A percentile compares a stretch with the other conserved stretches of the same genome.
These are phyloP conservation scores for Nymphalis urticae DNA, from an alignment of 2,888 invertebrate genomes.

Conservation along the genomic window DNA sequence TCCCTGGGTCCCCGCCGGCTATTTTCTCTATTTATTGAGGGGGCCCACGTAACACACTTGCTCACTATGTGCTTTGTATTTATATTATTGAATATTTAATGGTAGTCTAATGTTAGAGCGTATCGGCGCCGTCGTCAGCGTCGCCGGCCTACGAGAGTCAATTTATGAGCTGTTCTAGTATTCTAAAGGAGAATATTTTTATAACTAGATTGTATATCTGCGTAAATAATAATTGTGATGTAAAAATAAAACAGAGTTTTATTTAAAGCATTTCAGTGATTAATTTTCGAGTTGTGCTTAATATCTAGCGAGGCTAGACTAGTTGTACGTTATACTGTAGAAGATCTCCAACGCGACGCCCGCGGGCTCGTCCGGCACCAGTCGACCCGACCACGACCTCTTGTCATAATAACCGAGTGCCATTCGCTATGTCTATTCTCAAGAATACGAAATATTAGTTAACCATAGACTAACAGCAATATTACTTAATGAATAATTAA, in stretches of 20 bases:
- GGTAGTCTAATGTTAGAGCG: slow-evolving; percentile 51
- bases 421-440: slow-evolving; percentile 73
- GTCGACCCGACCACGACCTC: slow-evolving; percentile 58
- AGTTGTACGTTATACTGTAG: slow-evolving; percentile 45
- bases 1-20: slow-evolving; percentile 45
- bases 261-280: slow-evolving; percentile 78
- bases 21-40: slow-evolving; percentile 55
- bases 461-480: slow-evolving; percentile 78
- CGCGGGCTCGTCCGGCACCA: slow-evolving; percentile 55
- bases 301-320: slow-evolving; percentile 75
- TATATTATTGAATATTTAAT: slow-evolving; percentile 44
- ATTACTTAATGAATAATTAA: slow-evolving; percentile 77
- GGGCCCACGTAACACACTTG: slow-evolving; percentile 64
- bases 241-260: slow-evolving; percentile 80
- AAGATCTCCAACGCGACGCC: slow-evolving; percentile 54
- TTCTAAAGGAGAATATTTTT: slow-evolving; percentile 71
- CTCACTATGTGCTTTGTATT: slow-evolving; percentile 76
- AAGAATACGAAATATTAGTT: slow-evolving; percentile 68
- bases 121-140: slow-evolving; percentile 52
- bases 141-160: slow-evolving; percentile 63
- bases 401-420: slow-evolving; percentile 79
- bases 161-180: slow-evolving; percentile 67
- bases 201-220: slow-evolving; percentile 69
- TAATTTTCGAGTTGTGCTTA: slow-evolving; percentile 73
- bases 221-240: slow-evolving; percentile 76